These are phyloP conservation scores for Platichthys stellatus DNA, from an alignment of 2,113 vertebrate species.

Conservation along the genomic window DNA sequence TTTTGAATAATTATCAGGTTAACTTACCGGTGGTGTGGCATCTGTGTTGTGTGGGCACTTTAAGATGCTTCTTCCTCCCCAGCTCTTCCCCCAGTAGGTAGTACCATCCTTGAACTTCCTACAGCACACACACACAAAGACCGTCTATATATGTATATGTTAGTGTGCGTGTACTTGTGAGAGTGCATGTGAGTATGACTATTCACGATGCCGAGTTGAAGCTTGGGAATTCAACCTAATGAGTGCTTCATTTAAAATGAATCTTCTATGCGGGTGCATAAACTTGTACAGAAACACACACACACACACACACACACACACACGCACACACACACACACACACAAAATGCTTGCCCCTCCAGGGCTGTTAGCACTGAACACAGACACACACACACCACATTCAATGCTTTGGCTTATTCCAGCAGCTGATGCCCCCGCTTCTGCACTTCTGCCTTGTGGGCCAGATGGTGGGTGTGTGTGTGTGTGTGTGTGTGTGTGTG, in stretches of 20 bases:
- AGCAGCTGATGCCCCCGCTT: constrained; percentile 62
- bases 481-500: constrained; percentile 24
- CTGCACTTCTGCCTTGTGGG: constrained; percentile 50
- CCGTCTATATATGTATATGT: neutral
- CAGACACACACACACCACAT: constrained; percentile 29
- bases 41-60: constrained; percentile 80
- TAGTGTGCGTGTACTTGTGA: neutral
- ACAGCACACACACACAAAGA: constrained; percentile 34
- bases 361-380: constrained; percentile 31
- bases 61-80: constrained; percentile 91
- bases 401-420: constrained; percentile 54
- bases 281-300: constrained; percentile 24
- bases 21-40: constrained; percentile 64
- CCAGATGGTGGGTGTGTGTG: constrained; percentile 62
- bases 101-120: constrained; percentile 92
- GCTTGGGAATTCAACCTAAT: constrained; percentile 38
- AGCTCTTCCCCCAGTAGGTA: constrained; percentile 88
- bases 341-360: constrained; percentile 39
- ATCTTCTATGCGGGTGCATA: constrained; percentile 21
- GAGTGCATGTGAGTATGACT: neutral
- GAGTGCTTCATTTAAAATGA: constrained; percentile 36
- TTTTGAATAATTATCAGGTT: neutral
- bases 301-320: constrained; percentile 25
- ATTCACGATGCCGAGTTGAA: neutral
- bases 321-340: constrained; percentile 3